phyloP scores from a whole-genome alignment of 2,888 invertebrate species.

The Macrophya alboannulata region DNA sequence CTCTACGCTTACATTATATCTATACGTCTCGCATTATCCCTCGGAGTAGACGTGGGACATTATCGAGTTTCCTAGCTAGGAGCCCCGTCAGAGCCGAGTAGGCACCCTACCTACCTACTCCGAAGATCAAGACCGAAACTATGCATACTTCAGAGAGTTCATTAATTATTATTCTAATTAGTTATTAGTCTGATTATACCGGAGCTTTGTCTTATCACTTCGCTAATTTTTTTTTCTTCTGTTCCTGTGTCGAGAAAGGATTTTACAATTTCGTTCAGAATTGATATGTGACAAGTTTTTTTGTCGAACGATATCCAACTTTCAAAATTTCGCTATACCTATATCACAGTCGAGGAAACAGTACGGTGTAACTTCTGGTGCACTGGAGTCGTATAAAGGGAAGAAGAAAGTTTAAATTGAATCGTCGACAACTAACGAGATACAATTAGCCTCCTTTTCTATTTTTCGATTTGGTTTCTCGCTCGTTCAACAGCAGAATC shows the following conservation, averaged over 20 bases:
- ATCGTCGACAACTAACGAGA: constrained; percentile 48
- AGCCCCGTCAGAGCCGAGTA: background rate
- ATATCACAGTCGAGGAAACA: too few relatives aligned
- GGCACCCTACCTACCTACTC: background rate
- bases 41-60: constrained; percentile 25
- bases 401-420: constrained; percentile 49
- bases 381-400: background rate
- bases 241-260: background rate
- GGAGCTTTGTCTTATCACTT: background rate
- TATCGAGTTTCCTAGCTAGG: constrained; percentile 38
- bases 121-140: constrained; percentile 33
- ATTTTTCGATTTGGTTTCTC: background rate
- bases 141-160: constrained; percentile 24
- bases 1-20: constrained; percentile 18
- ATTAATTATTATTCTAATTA: background rate
- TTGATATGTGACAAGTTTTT: background rate
- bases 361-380: background rate
- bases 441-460: constrained; percentile 43
- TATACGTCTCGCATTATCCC: constrained; percentile 32
- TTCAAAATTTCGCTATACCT: background rate
- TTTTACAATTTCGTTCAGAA: background rate
- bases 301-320: background rate
- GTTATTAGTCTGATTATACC: background rate
- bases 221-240: background rate
- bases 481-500: constrained; percentile 1